Percentiles rank a stretch among this genome's conserved stretches.
Conservation (phyloP, 2,797 vertebrate species). For the Syndactyla subalaris region DNA sequence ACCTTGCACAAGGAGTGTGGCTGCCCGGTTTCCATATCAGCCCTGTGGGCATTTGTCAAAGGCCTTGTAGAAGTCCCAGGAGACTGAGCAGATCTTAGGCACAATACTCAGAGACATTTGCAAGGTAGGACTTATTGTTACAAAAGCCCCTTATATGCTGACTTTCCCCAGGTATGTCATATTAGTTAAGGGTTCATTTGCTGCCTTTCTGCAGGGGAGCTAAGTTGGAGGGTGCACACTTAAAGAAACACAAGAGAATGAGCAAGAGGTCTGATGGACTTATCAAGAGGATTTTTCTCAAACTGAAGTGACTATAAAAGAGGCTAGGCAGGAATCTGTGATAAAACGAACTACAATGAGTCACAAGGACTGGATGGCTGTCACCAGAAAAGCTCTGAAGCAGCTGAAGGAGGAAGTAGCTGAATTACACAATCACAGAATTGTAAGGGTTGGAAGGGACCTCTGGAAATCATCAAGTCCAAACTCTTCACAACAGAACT, state of each 20-base stretch:
- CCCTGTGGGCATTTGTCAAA: not conserved
- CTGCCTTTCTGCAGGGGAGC: not conserved
- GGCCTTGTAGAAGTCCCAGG: not conserved
- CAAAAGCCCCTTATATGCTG: not conserved
- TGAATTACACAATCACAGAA: not conserved
- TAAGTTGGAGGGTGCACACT: not conserved
- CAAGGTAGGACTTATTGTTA: not conserved
- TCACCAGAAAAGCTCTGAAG: not conserved
- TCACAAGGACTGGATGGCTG: not conserved
- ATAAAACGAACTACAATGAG: not conserved
- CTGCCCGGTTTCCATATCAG: not conserved
- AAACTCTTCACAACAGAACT: not conserved
- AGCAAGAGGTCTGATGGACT: not conserved
- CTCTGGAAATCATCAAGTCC: not conserved
- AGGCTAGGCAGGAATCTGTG: not conserved
- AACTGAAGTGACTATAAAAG: not conserved
- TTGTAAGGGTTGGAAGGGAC: not conserved
- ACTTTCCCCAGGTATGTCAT: not conserved
- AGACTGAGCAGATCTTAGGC: not conserved
- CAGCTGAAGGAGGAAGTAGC: not conserved
- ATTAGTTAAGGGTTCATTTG: not conserved
- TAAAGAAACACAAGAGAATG: not conserved
- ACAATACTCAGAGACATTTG: not conserved
- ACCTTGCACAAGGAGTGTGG: not conserved
- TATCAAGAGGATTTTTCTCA: not conserved